Conservation (phyloP, 2,888 invertebrate genomes). For the Zonitis immaculata region DNA sequence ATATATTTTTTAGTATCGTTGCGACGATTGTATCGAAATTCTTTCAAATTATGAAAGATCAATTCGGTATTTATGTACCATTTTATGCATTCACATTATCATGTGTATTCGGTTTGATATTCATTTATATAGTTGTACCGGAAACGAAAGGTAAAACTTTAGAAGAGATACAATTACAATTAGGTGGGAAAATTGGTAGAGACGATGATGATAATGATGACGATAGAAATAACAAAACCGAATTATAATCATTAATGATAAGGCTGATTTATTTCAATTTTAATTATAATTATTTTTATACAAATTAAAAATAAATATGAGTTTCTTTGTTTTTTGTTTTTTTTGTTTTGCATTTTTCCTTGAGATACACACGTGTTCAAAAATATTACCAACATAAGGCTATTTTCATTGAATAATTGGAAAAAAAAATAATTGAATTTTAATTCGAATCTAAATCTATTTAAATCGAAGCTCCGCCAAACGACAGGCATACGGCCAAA, state of each 20-base stretch:
- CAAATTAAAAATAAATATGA: no score
- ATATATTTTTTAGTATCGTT: slow-evolving; percentile 50
- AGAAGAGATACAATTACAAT: slow-evolving; percentile 42
- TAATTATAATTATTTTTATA: no score
- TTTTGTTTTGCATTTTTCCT: no score
- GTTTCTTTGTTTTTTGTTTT: no score
- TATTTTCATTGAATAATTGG: no score
- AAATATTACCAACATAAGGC: no score
- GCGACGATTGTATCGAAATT: slow-evolving; percentile 49
- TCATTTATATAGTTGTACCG: slow-evolving; percentile 42
- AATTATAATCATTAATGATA: no score
- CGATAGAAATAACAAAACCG: neutral
- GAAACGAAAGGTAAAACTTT: slow-evolving; percentile 49
- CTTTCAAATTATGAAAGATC: slow-evolving; percentile 38
- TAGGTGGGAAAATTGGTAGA: neutral
- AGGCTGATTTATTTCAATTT: neutral
- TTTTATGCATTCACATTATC: slow-evolving; percentile 44
- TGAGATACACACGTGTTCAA: no score
- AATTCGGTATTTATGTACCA: slow-evolving; percentile 40
- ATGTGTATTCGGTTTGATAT: slow-evolving; percentile 38
- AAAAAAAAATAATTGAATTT: no score
- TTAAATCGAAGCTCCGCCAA: neutral
- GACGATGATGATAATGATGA: slow-evolving; percentile 17
- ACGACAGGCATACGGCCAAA: neutral
- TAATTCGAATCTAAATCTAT: no score